phyloP scores from a whole-genome alignment of 2,797 vertebrate species.

The Characodon lateralis region DNA sequence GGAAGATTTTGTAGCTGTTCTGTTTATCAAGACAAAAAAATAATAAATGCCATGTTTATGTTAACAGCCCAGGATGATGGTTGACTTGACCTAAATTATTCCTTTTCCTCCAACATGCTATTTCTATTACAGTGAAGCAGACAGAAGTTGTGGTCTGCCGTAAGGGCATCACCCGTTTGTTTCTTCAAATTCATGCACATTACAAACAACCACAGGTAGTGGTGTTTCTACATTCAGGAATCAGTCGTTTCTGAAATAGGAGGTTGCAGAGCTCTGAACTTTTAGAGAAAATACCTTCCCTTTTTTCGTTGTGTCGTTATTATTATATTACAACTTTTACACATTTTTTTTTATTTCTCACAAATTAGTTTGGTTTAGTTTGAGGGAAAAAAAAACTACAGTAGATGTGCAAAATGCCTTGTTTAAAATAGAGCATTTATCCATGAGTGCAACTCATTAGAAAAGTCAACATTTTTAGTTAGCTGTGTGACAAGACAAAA shows the following conservation, averaged over 20 bases:
- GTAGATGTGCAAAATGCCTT: too few relatives aligned
- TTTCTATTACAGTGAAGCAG: neutral
- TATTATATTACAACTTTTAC: neutral
- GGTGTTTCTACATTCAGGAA: neutral
- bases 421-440: neutral
- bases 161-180: neutral
- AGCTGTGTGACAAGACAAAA: neutral
- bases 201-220: neutral
- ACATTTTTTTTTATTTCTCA: neutral
- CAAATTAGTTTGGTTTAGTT: neutral
- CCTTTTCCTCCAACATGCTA: neutral
- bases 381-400: too few relatives aligned
- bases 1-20: neutral
- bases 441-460: neutral
- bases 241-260: neutral
- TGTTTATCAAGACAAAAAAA: neutral
- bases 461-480: neutral
- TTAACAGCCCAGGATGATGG: neutral
- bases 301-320: neutral
- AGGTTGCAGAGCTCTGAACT: neutral
- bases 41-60: neutral
- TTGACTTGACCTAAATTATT: neutral
- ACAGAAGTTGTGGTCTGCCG: neutral
- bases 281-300: neutral
- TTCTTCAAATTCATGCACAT: neutral